A percentile compares a stretch with the other conserved stretches of the same genome.
phyloP scores from a whole-genome alignment of 1,140 invertebrate genomes.

The Metaphire vulgaris region DNA sequence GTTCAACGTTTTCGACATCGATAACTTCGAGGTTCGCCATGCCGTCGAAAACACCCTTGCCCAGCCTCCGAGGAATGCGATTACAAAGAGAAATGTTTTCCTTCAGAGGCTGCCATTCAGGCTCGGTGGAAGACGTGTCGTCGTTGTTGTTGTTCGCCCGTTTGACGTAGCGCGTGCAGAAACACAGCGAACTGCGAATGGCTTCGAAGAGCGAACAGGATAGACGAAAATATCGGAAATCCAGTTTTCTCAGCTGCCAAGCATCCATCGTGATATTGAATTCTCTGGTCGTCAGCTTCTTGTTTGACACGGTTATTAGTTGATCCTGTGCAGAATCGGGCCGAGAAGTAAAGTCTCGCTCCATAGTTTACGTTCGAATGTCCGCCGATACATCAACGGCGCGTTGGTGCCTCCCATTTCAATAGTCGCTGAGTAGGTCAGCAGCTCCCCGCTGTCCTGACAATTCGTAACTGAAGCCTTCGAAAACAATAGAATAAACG shows the following conservation, averaged over 20 bases:
- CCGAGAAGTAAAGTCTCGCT: background rate
- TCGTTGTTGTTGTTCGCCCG: background rate
- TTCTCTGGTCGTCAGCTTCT: background rate
- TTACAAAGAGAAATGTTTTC: background rate
- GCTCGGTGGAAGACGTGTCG: background rate
- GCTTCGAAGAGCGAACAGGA: background rate
- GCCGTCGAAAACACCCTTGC: background rate
- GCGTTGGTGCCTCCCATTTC: too few relatives aligned
- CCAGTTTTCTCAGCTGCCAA: background rate
- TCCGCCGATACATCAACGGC: too few relatives aligned
- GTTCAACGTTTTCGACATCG: background rate
- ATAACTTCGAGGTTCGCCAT: background rate
- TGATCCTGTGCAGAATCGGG: background rate
- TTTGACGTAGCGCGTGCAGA: background rate
- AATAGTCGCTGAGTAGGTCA: too few relatives aligned
- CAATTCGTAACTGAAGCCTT: too few relatives aligned
- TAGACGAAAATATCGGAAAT: background rate
- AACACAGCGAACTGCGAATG: background rate
- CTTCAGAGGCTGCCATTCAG: background rate
- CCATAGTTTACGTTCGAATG: background rate
- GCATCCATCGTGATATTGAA: background rate
- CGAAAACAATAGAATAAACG: too few relatives aligned
- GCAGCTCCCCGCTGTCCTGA: too few relatives aligned
- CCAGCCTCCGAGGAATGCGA: background rate
- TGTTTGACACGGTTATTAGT: background rate